A percentile compares a stretch with the other conserved stretches of the same genome.
Conservation (phyloP, 1,140 invertebrate genomes). For the Drosophila watanabei region DNA sequence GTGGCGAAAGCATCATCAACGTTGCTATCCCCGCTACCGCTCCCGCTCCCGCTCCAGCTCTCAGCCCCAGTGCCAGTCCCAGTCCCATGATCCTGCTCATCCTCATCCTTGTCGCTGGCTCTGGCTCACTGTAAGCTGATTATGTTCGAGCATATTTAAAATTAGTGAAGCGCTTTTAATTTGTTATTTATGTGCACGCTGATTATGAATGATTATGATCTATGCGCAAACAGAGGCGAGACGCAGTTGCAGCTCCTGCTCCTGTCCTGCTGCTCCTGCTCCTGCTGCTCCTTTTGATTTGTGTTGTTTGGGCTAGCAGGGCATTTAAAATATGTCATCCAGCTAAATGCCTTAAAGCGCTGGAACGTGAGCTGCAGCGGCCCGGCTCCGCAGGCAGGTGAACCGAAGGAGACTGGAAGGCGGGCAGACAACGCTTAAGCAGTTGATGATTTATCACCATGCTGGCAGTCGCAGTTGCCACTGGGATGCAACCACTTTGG, state of each 20-base stretch:
- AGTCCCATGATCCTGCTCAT: conserved; percentile 15
- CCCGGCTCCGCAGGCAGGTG: conserved; percentile 33
- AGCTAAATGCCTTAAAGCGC: conserved; percentile 80
- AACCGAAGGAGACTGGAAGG: conserved; percentile 31
- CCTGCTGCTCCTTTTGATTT: conserved; percentile 65
- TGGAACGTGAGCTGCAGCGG: conserved; percentile 64
- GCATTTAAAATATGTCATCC: conserved; percentile 82
- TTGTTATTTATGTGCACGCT: conserved; percentile 84
- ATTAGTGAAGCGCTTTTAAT: conserved; percentile 85
- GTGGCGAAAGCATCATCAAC: conserved; percentile 49
- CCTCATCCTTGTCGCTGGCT: conserved; percentile 25
- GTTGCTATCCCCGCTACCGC: background rate
- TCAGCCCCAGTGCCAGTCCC: background rate
- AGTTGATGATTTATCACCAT: conserved; percentile 79
- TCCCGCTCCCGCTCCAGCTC: background rate
- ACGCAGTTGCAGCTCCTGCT: conserved; percentile 41
- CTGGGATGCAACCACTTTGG: conserved; percentile 51
- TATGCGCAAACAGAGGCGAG: conserved; percentile 74
- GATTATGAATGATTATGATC: conserved; percentile 84
- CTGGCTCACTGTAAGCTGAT: conserved; percentile 71
- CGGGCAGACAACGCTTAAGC: conserved; percentile 72
- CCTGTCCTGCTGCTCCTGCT: conserved; percentile 14
- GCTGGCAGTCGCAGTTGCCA: conserved; percentile 59
- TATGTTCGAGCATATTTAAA: conserved; percentile 85
- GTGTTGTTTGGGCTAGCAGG: conserved; percentile 75